Percentiles rank a stretch among this genome's conserved stretches.
phyloP scores from a whole-genome alignment of 2,888 invertebrate species.

The Bhutanitis thaidina region DNA sequence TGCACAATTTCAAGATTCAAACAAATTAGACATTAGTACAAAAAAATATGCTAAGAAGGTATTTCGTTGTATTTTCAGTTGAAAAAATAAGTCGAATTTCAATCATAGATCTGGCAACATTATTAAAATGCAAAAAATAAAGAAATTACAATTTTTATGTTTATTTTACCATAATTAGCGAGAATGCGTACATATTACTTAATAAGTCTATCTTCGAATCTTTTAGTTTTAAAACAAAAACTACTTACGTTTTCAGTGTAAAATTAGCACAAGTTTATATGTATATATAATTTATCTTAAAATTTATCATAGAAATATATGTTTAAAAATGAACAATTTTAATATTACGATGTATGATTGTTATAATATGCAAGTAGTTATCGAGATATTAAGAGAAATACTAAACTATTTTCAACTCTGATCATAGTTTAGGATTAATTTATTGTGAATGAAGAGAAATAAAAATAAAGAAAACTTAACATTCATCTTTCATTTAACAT shows the following conservation, averaged over 20 bases:
- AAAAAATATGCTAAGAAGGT: too few species aligned
- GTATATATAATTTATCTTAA: neutral
- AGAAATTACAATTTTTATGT: too few species aligned
- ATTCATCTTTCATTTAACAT: constrained; percentile 4
- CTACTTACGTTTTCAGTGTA: neutral
- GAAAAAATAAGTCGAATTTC: too few species aligned
- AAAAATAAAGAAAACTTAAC: neutral
- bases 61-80: too few species aligned
- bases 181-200: too few species aligned
- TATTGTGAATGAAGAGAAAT: constrained; percentile 6
- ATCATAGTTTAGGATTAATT: constrained; percentile 8
- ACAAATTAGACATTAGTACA: too few species aligned
- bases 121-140: too few species aligned
- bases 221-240: neutral
- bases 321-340: neutral
- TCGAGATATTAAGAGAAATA: constrained; percentile 10
- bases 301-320: constrained; percentile 8
- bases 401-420: constrained; percentile 11
- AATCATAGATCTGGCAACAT: too few species aligned
- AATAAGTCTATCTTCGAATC: too few species aligned
- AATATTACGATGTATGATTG: constrained; percentile 3
- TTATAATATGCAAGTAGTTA: constrained; percentile 12
- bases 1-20: too few species aligned
- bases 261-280: constrained; percentile 13
- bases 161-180: too few species aligned